A percentile compares a stretch with the other conserved stretches of the same genome.
These are phyloP conservation scores for Diarsia mendica DNA, from an alignment of 2,888 invertebrate genomes.

Conservation along the genomic window DNA sequence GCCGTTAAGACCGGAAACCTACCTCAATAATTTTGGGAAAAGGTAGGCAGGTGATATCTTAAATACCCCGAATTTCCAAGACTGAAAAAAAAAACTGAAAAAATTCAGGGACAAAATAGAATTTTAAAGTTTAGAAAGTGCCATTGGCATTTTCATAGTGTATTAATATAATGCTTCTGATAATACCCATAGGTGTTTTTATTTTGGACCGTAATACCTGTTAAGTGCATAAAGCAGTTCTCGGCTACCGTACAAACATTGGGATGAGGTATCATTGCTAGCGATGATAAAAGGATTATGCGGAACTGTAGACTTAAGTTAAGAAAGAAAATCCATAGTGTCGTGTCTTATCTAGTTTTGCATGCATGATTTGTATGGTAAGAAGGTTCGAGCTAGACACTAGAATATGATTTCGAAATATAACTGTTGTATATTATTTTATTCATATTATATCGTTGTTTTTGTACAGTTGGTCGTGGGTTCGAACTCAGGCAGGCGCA, in stretches of 20 bases:
- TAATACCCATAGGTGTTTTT: conserved; percentile 55
- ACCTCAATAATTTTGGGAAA: no score
- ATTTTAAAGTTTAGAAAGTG: conserved; percentile 5
- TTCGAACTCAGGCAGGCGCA: no score
- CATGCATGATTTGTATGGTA: no score
- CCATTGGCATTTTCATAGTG: neutral
- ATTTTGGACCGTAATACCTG: conserved; percentile 55
- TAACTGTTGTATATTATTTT: no score
- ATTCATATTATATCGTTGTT: no score
- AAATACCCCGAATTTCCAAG: neutral
- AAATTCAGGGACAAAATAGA: neutral
- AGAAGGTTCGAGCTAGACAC: no score
- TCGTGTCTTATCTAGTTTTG: no score
- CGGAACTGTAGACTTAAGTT: neutral
- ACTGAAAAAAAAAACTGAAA: neutral
- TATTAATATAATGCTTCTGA: conserved; percentile 43
- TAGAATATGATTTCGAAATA: no score
- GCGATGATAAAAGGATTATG: conserved; percentile 20
- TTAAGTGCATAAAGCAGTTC: conserved; percentile 66
- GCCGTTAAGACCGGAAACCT: no score
- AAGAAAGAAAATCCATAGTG: no score
- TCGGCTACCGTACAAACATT: conserved; percentile 33
- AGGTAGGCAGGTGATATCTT: neutral
- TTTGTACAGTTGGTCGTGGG: no score
- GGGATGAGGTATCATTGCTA: conserved; percentile 17